Conservation (phyloP, 2,888 invertebrate genomes). For the Galerucella nymphaeae region DNA sequence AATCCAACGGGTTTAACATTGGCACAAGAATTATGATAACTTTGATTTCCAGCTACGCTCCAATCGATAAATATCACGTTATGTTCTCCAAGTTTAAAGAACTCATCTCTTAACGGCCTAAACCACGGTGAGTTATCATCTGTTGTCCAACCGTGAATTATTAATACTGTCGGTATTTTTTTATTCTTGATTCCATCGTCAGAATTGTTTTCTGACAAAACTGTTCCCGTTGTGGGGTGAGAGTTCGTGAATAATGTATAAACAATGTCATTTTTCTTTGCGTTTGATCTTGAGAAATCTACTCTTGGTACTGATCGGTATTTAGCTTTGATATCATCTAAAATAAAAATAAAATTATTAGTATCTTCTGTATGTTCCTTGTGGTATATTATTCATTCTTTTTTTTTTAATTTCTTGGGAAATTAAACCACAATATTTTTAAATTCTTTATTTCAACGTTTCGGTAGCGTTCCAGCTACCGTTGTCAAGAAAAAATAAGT, state of each 20-base stretch:
- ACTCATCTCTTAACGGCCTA: slow-evolving; percentile 57
- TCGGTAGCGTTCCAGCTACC: too few relatives aligned
- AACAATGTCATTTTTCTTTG: slow-evolving; percentile 46
- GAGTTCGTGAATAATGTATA: slow-evolving; percentile 50
- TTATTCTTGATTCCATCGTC: slow-evolving; percentile 36
- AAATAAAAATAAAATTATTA: slow-evolving; percentile 7
- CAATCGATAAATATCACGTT: slow-evolving; percentile 66
- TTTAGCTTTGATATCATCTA: slow-evolving; percentile 26
- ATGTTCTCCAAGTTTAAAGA: slow-evolving; percentile 60
- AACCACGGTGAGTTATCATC: slow-evolving; percentile 59
- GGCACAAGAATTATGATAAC: slow-evolving; percentile 61
- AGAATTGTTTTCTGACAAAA: slow-evolving; percentile 48
- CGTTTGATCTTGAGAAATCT: slow-evolving; percentile 51
- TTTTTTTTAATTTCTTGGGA: too few relatives aligned
- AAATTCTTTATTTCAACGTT: too few relatives aligned
- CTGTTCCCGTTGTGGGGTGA: slow-evolving; percentile 35
- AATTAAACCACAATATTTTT: too few relatives aligned
- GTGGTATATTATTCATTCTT: too few relatives aligned
- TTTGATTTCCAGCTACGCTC: slow-evolving; percentile 54
- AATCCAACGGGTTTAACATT: slow-evolving; percentile 64
- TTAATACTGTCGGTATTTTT: slow-evolving; percentile 61
- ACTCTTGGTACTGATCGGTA: slow-evolving; percentile 46
- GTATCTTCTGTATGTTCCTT: too few relatives aligned
- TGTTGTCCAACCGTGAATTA: slow-evolving; percentile 68
- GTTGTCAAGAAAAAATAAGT: too few relatives aligned